Conservation (phyloP, 2,113 vertebrate genomes). For the Rhinopomastus cyanomelas region DNA sequence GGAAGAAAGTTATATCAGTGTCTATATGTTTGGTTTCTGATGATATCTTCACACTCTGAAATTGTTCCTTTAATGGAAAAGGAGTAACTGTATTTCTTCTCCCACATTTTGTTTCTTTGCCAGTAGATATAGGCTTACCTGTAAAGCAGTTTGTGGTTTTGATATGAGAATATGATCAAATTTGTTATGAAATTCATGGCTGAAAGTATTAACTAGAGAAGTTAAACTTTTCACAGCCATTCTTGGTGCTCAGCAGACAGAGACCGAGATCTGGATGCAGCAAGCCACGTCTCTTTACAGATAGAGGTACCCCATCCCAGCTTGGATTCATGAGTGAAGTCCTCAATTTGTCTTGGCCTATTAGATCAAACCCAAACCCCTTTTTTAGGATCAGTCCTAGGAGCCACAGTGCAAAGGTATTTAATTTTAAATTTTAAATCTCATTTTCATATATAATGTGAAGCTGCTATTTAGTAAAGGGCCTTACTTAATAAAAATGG, state of each 20-base stretch:
- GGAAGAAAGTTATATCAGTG: not conserved
- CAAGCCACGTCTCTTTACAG: not conserved
- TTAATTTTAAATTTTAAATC: conserved; percentile 6
- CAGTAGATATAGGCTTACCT: not conserved
- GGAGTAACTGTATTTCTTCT: not conserved
- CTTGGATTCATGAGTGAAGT: not conserved
- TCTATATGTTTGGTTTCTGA: not conserved
- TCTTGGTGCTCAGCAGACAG: not conserved
- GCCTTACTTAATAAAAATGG: not conserved
- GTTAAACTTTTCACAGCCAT: not conserved
- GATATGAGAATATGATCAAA: not conserved
- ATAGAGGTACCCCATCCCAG: not conserved
- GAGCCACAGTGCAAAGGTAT: not conserved
- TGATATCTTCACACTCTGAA: not conserved
- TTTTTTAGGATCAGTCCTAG: not conserved
- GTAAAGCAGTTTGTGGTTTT: not conserved
- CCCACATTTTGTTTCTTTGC: not conserved
- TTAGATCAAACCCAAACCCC: not conserved
- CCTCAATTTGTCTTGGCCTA: not conserved
- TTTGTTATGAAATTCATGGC: not conserved
- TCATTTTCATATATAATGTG: not conserved
- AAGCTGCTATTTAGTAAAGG: not conserved
- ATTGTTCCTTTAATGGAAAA: not conserved
- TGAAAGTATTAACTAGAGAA: not conserved
- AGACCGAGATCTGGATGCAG: not conserved